A percentile compares a stretch with the other conserved stretches of the same genome.
These are phyloP conservation scores for Nannospalax galili DNA, from an alignment of 2,113 vertebrate species.

Conservation along the genomic window DNA sequence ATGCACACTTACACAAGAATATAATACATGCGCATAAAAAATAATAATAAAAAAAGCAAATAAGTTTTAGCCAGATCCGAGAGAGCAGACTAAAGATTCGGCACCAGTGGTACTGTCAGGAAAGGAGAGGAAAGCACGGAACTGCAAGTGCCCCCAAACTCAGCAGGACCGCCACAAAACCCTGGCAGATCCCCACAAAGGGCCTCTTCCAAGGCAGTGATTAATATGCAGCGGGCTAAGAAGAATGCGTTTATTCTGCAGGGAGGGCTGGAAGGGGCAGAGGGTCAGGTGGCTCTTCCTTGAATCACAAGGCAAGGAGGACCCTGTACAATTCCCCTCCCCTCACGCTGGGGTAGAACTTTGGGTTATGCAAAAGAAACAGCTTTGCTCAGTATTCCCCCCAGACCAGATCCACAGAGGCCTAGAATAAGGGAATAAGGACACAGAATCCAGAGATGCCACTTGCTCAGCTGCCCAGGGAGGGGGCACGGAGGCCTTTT, in stretches of 20 bases:
- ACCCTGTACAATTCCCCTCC: conserved; percentile 82
- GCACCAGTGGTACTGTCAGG: conserved; percentile 72
- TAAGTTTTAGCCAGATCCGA: neutral
- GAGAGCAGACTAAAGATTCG: neutral
- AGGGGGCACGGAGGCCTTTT: neutral
- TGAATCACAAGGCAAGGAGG: conserved; percentile 87
- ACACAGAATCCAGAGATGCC: conserved; percentile 62
- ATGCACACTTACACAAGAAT: too few relatives aligned
- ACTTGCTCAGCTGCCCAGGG: conserved; percentile 50
- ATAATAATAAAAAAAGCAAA: neutral
- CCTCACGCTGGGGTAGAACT: conserved; percentile 78
- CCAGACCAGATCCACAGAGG: conserved; percentile 82
- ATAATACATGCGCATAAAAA: neutral
- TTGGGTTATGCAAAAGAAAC: conserved; percentile 89
- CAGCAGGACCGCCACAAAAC: conserved; percentile 84
- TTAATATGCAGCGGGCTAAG: conserved; percentile 86
- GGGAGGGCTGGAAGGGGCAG: conserved; percentile 82
- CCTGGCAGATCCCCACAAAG: conserved; percentile 82
- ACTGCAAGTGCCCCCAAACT: conserved; percentile 82
- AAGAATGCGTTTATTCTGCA: conserved; percentile 83
- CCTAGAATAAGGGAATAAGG: conserved; percentile 82
- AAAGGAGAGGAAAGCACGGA: conserved; percentile 77
- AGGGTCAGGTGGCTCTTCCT: conserved; percentile 88
- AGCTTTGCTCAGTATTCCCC: conserved; percentile 84
- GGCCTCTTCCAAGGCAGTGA: conserved; percentile 84